A percentile compares a stretch with the other conserved stretches of the same genome.
phyloP scores from a whole-genome alignment of 2,113 vertebrate species.

The Columba janthina region DNA sequence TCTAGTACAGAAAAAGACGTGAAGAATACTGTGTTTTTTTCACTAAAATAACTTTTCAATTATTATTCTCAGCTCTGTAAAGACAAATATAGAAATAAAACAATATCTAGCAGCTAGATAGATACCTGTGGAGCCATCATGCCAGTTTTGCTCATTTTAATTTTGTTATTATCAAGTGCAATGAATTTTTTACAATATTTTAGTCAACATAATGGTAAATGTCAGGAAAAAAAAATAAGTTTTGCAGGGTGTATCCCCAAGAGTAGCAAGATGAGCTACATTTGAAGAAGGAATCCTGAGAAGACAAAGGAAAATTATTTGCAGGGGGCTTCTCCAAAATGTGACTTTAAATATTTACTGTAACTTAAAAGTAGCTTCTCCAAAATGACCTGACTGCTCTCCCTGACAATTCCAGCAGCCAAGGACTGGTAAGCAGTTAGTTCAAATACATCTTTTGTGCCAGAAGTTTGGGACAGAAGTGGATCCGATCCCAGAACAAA shows the following conservation, averaged over 20 bases:
- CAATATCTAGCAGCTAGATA: background rate
- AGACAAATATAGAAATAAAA: background rate
- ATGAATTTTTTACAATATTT: background rate
- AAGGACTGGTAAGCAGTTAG: background rate
- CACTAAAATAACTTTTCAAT: background rate
- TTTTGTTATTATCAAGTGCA: background rate
- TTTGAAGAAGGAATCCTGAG: background rate
- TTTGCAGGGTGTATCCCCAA: background rate
- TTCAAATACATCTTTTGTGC: background rate
- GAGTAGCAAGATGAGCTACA: background rate
- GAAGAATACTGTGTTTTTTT: background rate
- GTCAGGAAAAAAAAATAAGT: background rate
- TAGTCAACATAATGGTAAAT: background rate
- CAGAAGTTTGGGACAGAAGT: background rate
- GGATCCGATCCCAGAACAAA: background rate
- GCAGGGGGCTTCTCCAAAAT: background rate
- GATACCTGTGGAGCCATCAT: background rate
- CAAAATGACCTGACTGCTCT: background rate
- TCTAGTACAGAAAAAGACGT: constrained; percentile 71
- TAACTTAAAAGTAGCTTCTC: background rate
- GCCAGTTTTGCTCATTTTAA: background rate
- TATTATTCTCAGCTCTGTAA: background rate
- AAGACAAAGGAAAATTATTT: background rate
- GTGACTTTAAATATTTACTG: background rate
- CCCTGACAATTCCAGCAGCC: background rate